phyloP scores from a whole-genome alignment of 2,888 invertebrate genomes.

The Vandiemenella viatica region DNA sequence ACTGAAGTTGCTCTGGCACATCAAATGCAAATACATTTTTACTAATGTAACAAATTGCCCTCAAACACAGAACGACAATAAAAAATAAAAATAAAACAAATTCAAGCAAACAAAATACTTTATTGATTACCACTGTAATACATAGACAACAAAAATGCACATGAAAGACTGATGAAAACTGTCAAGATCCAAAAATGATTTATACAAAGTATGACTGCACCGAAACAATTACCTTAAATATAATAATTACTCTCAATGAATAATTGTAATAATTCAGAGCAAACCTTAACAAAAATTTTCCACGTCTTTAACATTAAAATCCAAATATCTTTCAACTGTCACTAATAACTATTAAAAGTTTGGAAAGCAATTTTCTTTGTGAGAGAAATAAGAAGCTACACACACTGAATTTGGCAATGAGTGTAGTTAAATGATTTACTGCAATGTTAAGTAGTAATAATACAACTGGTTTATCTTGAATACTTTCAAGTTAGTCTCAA shows the following conservation, averaged over 20 bases:
- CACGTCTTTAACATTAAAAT: no score
- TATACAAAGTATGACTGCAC: neutral
- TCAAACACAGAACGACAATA: no score
- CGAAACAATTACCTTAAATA: neutral
- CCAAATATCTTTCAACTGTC: no score
- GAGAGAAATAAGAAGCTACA: neutral
- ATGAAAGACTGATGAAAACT: constrained; percentile 15
- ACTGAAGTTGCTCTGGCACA: no score
- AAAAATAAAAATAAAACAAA: no score
- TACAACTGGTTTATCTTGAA: constrained; percentile 8
- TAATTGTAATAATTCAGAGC: no score
- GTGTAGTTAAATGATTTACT: neutral
- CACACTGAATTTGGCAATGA: neutral
- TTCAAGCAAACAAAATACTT: constrained; percentile 13
- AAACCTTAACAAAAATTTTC: no score
- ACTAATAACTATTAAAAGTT: no score
- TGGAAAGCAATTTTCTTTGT: neutral
- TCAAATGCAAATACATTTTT: no score
- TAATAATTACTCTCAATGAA: no score
- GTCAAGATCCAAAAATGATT: constrained; percentile 6
- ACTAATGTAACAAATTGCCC: no score
- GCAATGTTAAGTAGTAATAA: neutral
- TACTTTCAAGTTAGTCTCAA: constrained; percentile 10
- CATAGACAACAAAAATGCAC: constrained; percentile 16
- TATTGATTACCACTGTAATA: constrained; percentile 16